These are phyloP conservation scores for Takifugu flavidus DNA, from an alignment of 2,113 vertebrate species.

Conservation along the genomic window DNA sequence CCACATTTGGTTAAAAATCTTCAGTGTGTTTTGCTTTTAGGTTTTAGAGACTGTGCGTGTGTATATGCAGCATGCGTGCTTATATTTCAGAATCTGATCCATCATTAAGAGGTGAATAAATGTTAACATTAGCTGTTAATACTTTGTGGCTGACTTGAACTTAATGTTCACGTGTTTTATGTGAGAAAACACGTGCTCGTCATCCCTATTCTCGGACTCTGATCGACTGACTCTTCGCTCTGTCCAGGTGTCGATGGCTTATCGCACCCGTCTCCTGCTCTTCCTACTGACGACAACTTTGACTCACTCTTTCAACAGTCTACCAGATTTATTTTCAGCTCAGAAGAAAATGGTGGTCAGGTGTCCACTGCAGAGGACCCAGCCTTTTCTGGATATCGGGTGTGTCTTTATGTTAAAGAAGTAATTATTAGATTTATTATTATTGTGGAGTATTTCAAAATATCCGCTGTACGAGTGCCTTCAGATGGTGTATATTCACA, in stretches of 20 bases:
- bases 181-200: not conserved
- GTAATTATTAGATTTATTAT: not conserved
- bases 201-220: not conserved
- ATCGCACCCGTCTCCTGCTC: constrained; percentile 76
- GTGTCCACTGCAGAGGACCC: constrained; percentile 8
- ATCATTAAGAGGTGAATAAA: no score
- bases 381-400: constrained; percentile 71
- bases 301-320: constrained; percentile 76
- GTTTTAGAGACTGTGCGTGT: no score
- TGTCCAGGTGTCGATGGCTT: constrained; percentile 79
- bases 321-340: constrained; percentile 58
- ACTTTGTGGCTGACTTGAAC: no score
- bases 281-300: constrained; percentile 83
- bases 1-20: not conserved
- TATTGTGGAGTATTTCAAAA: no score
- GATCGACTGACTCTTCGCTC: not conserved
- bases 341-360: constrained; percentile 4
- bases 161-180: no score
- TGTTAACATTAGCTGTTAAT: no score
- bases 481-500: no score
- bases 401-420: constrained; percentile 36
- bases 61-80: no score
- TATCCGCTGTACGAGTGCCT: no score
- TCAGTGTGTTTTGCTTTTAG: not conserved
- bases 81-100: no score